Evolutionary conservation across 2,888 invertebrate species (phyloP).

Genomic region (Leptopilina syphax): DNA sequence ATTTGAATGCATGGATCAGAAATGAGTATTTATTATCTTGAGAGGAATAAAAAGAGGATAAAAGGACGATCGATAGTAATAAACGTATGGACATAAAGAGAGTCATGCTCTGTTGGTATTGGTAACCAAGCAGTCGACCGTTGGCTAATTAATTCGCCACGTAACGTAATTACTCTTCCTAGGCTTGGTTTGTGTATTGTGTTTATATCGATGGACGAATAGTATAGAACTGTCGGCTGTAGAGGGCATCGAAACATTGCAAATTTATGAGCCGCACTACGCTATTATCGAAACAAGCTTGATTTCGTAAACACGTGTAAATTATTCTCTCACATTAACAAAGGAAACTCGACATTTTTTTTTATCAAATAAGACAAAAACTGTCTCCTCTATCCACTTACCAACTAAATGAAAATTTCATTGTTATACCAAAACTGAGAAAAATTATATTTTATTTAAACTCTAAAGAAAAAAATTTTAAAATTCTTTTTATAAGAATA

Average conservation of each 20-base stretch:
- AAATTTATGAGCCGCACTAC: neutral
- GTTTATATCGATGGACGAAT: neutral
- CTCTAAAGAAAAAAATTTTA: no score
- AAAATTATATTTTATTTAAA: no score
- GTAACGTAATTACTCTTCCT: slow-evolving; percentile 68
- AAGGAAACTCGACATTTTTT: no score
- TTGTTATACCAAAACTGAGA: no score
- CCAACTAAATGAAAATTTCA: no score
- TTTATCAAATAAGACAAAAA: no score
- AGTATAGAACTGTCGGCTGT: neutral
- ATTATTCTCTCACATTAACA: neutral
- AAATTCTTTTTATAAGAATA: no score
- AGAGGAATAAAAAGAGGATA: neutral
- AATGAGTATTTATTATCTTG: neutral
- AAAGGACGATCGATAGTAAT: slow-evolving; percentile 15
- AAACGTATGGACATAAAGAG: slow-evolving; percentile 6
- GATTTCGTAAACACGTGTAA: slow-evolving; percentile 1
- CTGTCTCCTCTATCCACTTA: no score
- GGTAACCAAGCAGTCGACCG: slow-evolving; percentile 58
- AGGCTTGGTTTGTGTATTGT: slow-evolving; percentile 11
- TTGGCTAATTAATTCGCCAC: slow-evolving; percentile 70
- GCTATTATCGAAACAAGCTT: neutral
- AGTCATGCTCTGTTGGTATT: slow-evolving; percentile 45
- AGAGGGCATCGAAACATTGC: slow-evolving; percentile 6
- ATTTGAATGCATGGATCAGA: neutral